Percentiles rank a stretch among this genome's conserved stretches.
Evolutionary conservation across 2,797 vertebrate genomes (phyloP).

Genomic region (Harpagifer antarcticus): DNA sequence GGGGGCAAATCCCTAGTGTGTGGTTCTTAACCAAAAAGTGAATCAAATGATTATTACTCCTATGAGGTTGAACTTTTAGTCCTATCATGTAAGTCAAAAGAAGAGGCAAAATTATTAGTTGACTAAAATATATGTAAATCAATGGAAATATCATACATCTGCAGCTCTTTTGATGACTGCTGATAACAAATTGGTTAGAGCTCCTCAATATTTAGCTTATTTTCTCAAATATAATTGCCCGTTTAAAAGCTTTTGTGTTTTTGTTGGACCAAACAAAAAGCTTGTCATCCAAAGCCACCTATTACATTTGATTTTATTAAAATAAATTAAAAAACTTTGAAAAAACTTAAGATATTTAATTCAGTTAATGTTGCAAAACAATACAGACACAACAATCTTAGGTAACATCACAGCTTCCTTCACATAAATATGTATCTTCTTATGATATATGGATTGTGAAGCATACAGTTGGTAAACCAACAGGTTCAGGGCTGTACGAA

Average conservation of each 20-base stretch:
- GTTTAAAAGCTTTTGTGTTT: background rate
- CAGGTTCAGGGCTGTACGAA: constrained; percentile 26
- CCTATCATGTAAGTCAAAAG: background rate
- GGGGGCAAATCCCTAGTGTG: background rate
- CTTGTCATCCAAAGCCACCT: background rate
- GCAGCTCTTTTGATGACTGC: background rate
- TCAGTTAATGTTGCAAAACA: background rate
- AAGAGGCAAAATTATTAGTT: background rate
- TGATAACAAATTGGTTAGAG: background rate
- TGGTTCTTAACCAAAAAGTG: too few relatives aligned
- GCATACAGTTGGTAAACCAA: constrained; percentile 5
- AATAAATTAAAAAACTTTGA: background rate
- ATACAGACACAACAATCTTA: background rate
- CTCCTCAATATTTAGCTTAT: background rate
- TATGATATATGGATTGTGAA: constrained; percentile 17
- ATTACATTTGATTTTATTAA: background rate
- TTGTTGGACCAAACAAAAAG: background rate
- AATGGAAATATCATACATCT: background rate
- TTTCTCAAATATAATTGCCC: background rate
- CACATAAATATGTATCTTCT: constrained; percentile 32
- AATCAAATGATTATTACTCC: too few relatives aligned
- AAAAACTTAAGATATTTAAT: background rate
- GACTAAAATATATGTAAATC: background rate
- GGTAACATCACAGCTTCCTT: constrained; percentile 13
- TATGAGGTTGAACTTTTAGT: background rate